A percentile compares a stretch with the other conserved stretches of the same genome.
These are phyloP conservation scores for Eupithecia vulgata DNA, from an alignment of 2,888 invertebrate species.

Conservation along the genomic window DNA sequence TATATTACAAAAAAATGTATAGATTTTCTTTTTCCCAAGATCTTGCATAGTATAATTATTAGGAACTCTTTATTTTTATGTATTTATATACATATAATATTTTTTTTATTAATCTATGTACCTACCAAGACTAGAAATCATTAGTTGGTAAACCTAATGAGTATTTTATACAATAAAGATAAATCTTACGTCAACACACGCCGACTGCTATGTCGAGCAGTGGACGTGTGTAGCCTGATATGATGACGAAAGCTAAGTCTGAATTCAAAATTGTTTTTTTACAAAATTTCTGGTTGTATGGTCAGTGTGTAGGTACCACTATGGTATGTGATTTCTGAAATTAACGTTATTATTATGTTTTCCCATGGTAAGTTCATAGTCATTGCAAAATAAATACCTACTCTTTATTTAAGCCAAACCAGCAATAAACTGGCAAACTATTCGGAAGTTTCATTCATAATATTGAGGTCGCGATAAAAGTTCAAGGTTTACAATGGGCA, in stretches of 20 bases:
- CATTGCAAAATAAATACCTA: not conserved
- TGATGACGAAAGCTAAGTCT: not conserved
- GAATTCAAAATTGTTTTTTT: not conserved
- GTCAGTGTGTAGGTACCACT: no score
- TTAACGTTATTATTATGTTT: not conserved
- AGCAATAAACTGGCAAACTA: not conserved
- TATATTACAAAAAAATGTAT: not conserved
- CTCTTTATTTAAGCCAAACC: not conserved
- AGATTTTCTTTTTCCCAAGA: not conserved
- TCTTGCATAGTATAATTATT: no score
- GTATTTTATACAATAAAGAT: no score
- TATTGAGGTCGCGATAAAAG: not conserved
- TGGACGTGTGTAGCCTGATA: not conserved
- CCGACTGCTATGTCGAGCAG: no score
- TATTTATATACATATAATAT: no score
- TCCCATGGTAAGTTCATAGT: not conserved
- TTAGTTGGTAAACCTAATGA: no score
- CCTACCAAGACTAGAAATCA: no score
- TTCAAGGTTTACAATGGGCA: not conserved
- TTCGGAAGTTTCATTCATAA: conserved; percentile 1
- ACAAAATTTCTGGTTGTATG: not conserved
- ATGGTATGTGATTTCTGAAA: not conserved
- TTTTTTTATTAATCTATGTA: no score
- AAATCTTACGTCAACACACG: no score
- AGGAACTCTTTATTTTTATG: no score